Base-by-base conservation (phyloP, 1,140 invertebrate genomes). In the Leguminivora glycinivorella region DNA sequence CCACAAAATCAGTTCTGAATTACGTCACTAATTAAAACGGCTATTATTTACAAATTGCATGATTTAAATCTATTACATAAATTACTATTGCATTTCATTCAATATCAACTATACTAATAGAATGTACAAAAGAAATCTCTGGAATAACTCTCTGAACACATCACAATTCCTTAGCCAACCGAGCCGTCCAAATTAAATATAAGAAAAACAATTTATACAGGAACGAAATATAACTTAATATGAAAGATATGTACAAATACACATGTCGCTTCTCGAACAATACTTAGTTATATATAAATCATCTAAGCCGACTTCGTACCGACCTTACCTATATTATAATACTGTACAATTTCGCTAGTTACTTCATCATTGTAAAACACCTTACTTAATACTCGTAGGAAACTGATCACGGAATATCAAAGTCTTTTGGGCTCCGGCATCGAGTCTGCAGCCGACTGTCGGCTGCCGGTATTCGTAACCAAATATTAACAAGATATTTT, bases 301-400 rank as follows among this genome's bases (percentile, higher is more conserved):
- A 67, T 68, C 56, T 71, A 70, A 67, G 67, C 43, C 43, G 82
- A 87, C 82, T 78, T 85, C 79, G 58, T 81, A 84, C 75, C 79
- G 81, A 82, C 76, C 84, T 88, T 89, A 88, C 70, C 77, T 88
- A 87, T 73, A 75, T 84, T 86, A 90, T 90, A 91, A 91, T 91
- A 91, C 89, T 91, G 89, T 91, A 91, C 89, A 90, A 90, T 91
- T 91, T 90, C 85, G 82, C 89, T 91, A 91, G 81, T 89, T 83
- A 83, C 79, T 81, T 83, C 78, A 80, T 47, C 25, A 43, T 68
- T 87, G 83, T 84, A 86, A 87, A 86, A 86, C 82, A 82, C 79
- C 80, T 78, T 82, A 81, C 75, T 73, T 83, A 87, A 87, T 85
- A 87, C 84, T 84, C 82, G 74, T 83, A 84, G 84, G 81, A 82